Evolutionary conservation across 2,888 invertebrate genomes (phyloP), one percentile per base, ranked within the genome.

Genomic region (Lysandra coridon): DNA sequence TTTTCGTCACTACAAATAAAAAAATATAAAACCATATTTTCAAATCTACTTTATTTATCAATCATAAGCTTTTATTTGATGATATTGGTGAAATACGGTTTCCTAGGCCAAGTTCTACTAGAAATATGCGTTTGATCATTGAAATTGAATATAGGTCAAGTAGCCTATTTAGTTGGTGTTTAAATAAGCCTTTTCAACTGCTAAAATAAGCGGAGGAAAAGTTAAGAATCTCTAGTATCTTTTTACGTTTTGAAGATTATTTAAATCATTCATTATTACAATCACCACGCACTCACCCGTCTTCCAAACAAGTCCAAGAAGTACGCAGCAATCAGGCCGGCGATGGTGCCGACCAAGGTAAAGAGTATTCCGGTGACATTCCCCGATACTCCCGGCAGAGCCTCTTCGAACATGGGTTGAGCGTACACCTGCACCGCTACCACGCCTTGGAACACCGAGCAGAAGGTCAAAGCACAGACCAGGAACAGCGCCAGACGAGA

Each of bases 361-460:
- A 80, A 81, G 23, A 80, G 44, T 12, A 81, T 77, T 10, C 81
- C 80, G 14, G 82, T 80, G 10, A 81, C 10, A 10, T 80, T 82
- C 5, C 82, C 75, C 0, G 83, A 81, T 73, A 83, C 76, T 12
- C 69, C 79, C 2, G 82, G 83, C 17, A 83, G 78, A 1, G 83
- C 82, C 57, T 80, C 87, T 1, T 83, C 82, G 83, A 92, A 92
- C 74, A 92, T 81, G 0, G 90, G 90, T 53, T 88, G 86, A 0
- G 92, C 92, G 80, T 91, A 92, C 30, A 92, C 91, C 82, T 91
- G 90, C 0, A 92, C 83, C 0, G 64, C 78, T 6, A 64, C 78
- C 44, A 78, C 44, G 6, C 78, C 78, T 78, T 78, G 78, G 14
- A 62, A 78, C 23, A 78, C 44, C 12, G 78, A 64, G 4, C 78